phyloP scores from a whole-genome alignment of 2,113 vertebrate species.

The Cisticola juncidis region DNA sequence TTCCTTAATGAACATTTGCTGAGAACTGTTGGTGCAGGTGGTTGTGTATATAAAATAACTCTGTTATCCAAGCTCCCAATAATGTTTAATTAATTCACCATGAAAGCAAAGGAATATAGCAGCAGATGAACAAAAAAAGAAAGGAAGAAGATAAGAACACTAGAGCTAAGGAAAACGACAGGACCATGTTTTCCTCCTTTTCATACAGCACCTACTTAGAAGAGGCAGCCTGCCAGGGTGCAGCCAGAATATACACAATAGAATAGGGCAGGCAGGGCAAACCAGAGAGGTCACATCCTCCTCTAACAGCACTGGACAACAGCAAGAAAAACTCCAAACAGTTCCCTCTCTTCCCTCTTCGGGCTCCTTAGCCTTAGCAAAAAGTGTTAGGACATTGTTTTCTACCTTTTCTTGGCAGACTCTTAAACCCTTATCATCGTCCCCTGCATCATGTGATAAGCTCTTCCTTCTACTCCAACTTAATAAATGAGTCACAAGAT shows the following conservation, averaged over 20 bases:
- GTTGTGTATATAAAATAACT: background rate
- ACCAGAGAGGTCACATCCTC: background rate
- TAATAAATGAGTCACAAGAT: background rate
- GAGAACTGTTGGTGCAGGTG: background rate
- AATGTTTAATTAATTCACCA: background rate
- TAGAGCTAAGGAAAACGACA: background rate
- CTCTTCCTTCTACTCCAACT: background rate
- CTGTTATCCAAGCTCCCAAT: background rate
- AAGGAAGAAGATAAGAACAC: background rate
- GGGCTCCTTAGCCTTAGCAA: background rate
- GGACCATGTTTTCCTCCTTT: background rate
- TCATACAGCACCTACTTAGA: background rate
- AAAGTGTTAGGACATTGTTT: background rate
- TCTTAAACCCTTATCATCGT: background rate
- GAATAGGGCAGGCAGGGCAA: background rate
- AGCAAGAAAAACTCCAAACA: background rate
- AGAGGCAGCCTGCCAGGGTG: background rate
- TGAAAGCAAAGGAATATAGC: background rate
- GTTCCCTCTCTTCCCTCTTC: background rate
- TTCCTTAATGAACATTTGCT: background rate
- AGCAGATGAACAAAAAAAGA: background rate
- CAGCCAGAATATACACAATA: background rate
- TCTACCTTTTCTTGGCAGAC: background rate
- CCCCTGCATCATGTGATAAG: background rate
- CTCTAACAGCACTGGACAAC: background rate